Evolutionary conservation across 2,113 vertebrate genomes (phyloP).

Genomic region (Oreochromis aureus): DNA sequence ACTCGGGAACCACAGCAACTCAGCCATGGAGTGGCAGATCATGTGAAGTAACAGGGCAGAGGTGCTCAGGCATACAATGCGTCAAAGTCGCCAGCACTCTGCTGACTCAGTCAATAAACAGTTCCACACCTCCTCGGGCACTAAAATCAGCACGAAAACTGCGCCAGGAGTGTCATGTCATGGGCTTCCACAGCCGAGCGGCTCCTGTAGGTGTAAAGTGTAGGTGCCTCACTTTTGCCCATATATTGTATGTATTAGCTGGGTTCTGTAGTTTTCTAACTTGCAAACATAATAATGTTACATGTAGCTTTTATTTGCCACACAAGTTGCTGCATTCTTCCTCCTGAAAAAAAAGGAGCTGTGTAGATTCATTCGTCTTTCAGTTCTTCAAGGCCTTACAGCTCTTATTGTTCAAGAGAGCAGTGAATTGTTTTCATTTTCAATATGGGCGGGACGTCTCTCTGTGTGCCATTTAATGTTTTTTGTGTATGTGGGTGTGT

Average conservation of each 20-base stretch:
- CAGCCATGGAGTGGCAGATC: not conserved
- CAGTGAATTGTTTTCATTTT: not conserved
- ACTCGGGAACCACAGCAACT: not conserved
- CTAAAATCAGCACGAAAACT: not conserved
- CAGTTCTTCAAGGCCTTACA: fast-evolving
- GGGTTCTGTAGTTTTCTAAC: not conserved
- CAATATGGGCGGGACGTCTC: not conserved
- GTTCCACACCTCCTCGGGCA: not conserved
- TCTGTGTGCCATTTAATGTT: not conserved
- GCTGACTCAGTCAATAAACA: not conserved
- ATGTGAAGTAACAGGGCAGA: not conserved
- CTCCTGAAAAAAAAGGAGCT: not conserved
- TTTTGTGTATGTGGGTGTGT: not conserved
- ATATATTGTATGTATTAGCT: not conserved
- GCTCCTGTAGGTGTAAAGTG: not conserved
- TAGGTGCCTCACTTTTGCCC: not conserved
- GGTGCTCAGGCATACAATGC: not conserved
- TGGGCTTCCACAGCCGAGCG: not conserved
- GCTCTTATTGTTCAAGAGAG: not conserved
- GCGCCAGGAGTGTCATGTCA: fast-evolving
- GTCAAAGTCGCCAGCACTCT: not conserved
- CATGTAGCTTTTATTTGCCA: not conserved
- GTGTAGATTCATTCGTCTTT: not conserved
- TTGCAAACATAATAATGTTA: not conserved
- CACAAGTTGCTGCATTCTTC: not conserved